Evolutionary conservation across 1,140 invertebrate genomes (phyloP).

Genomic region (Lordiphosa mommai): DNA sequence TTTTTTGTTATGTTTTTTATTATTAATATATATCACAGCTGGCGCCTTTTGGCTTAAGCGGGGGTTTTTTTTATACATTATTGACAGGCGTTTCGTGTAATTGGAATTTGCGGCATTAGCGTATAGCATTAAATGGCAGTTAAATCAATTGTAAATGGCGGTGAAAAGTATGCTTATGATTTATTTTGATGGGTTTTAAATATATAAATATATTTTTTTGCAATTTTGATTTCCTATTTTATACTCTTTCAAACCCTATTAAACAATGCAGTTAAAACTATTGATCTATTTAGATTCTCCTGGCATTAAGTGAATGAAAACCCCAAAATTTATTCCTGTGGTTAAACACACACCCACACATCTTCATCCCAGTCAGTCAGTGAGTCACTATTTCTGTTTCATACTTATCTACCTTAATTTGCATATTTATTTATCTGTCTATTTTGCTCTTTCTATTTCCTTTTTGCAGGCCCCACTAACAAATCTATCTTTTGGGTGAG

Average conservation of each 20-base stretch:
- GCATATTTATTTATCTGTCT: constrained; percentile 32
- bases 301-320: too few relatives aligned
- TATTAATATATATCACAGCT: constrained; percentile 50
- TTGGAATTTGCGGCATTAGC: constrained; percentile 51
- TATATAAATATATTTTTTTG: too few relatives aligned
- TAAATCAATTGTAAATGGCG: constrained; percentile 48
- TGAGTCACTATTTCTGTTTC: constrained; percentile 1
- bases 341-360: too few relatives aligned
- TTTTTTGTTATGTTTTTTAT: background rate
- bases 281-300: too few relatives aligned
- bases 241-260: too few relatives aligned
- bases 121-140: constrained; percentile 26
- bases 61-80: constrained; percentile 28
- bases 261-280: too few relatives aligned
- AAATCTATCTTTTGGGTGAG: constrained; percentile 46
- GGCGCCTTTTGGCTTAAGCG: constrained; percentile 31
- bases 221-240: too few relatives aligned
- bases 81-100: constrained; percentile 39
- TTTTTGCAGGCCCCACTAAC: constrained; percentile 8
- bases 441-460: background rate
- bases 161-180: background rate
- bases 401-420: constrained; percentile 27
- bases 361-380: too few relatives aligned
- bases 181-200: background rate
- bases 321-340: too few relatives aligned